Evolutionary conservation across 2,888 invertebrate genomes (phyloP), one percentile per base, ranked within the genome.

Genomic region (Idaea dimidiata): DNA sequence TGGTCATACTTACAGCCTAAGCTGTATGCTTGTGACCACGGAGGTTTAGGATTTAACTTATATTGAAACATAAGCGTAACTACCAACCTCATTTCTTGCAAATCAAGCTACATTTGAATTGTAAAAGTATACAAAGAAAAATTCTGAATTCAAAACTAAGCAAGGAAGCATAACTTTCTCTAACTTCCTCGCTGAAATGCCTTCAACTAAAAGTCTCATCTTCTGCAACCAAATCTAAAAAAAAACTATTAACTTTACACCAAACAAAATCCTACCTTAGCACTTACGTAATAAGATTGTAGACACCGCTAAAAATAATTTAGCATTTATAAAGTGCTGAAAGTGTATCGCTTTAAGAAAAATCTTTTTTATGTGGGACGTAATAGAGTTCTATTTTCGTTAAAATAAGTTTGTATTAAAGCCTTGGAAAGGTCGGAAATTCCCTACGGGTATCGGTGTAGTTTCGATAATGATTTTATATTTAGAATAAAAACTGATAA

Each of bases 391-490:
- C 53, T 62, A 60, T 58, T 4, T 16, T 59, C n/a, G 17, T 10
- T 10, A 43, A 43, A 55, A 14, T 16, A 33, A 56, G 56, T 62
- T 53, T 24, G 24, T 24, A 24, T 24, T 1, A 17, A 24, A 61
- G 54, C 54, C 18, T 16, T 54, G 16, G 4, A 18, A 54, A 58
- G 61, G 60, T 62, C 62, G 58, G 17, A 8, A 58, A 64, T 61
- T 68, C 64, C 58, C 67, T 53, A 17, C 57, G 61, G 62, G 59
- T 59, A 60, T 56, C 57, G 60, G 53, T 58, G 63, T 54, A 62
- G 54, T 53, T 57, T 57, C 57, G 57, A 63, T 68, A 67, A 67
- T 68, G 62, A 66, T 64, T 66, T 65, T 60, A 59, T 58, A 56
- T 55, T 57, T 8, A 10, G 43, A 43, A 43, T 10, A 43, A 43